Base-by-base conservation (phyloP, 2,113 vertebrate species). In the Gambusia affinis region DNA sequence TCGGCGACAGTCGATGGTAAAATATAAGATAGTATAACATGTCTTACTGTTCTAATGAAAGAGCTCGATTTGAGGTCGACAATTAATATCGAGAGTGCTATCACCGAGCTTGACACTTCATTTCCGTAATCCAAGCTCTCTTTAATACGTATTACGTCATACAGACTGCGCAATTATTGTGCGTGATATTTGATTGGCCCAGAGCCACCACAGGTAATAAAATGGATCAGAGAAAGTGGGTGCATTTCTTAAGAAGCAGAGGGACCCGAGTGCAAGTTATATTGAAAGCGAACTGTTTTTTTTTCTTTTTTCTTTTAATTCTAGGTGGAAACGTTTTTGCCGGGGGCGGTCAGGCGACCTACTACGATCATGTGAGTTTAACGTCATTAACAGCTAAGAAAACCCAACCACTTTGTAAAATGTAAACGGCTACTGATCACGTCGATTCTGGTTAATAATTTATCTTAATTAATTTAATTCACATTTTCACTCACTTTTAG, bases 81-180 rank as follows among this genome's bases (percentile, higher is more conserved):
- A 3, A 39, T 63, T 10, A 4, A 70, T 64, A 67, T 31, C n/a
- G 29, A 0, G 10, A 0, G 31, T 1, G 51, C 12, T 42, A 61
- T 70, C 7, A 31, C 66, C 37, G 8, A 64, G 65, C 66, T 79
- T 37, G 57, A 78, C 78, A 77, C 69, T 57, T 79, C 44, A 86
- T 64, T 86, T 87, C 84, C 83, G 78, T 28, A 68, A 14, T 29
- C 39, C 27, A n/a, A 64, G 47, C 28, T 17, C 7, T 65, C n/a
- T 1, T 11, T 4, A 31, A 8, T 24, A 22, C 1, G 57, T 27
- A 8, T 1, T 60, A 72, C 91, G 85, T 88, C 75, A 82, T 7
- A 12, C 10, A 0, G 37, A 28, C 24, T 12, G n/a, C 62, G 54
- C 14, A 27, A 4, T 64, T 68, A 70, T 70, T 24, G 0, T 54